These are phyloP conservation scores for Rhizoglyphus robini DNA, from an alignment of 1,140 invertebrate genomes.

Conservation along the genomic window DNA sequence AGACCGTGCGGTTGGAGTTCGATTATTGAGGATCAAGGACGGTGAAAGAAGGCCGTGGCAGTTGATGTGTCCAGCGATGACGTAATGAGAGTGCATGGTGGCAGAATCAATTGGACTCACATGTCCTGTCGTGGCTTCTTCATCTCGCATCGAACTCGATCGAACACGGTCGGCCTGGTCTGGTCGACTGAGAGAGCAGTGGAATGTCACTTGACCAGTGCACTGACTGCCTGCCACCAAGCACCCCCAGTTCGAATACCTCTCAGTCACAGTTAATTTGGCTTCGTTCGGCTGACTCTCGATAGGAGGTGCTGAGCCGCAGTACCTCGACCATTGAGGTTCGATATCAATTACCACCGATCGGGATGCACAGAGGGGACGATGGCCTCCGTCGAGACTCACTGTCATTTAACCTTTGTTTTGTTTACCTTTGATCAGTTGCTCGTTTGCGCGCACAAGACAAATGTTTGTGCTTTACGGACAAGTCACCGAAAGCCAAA, in stretches of 20 bases:
- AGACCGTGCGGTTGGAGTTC: too few species aligned
- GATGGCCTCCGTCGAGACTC: not conserved
- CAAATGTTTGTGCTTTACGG: too few species aligned
- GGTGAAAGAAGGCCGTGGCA: too few species aligned
- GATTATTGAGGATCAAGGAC: too few species aligned
- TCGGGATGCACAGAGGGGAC: not conserved
- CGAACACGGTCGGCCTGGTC: not conserved
- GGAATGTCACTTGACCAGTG: constrained; percentile 18
- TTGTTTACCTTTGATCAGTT: not conserved
- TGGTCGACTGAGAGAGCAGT: not conserved
- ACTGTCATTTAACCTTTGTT: not conserved
- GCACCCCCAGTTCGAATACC: not conserved
- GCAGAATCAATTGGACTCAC: constrained; percentile 7
- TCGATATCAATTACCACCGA: not conserved
- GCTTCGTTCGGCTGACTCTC: not conserved
- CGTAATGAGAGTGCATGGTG: not conserved
- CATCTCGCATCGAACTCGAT: not conserved
- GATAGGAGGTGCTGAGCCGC: not conserved
- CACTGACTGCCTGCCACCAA: not conserved
- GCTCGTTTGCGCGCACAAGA: too few species aligned
- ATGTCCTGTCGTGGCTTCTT: not conserved
- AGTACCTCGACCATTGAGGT: too few species aligned
- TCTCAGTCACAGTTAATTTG: not conserved
- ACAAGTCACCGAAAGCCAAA: too few species aligned
- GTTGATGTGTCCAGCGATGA: not conserved